These are phyloP conservation scores for Malacoctenus gilli DNA, from an alignment of 2,797 vertebrate species.

Conservation along the genomic window DNA sequence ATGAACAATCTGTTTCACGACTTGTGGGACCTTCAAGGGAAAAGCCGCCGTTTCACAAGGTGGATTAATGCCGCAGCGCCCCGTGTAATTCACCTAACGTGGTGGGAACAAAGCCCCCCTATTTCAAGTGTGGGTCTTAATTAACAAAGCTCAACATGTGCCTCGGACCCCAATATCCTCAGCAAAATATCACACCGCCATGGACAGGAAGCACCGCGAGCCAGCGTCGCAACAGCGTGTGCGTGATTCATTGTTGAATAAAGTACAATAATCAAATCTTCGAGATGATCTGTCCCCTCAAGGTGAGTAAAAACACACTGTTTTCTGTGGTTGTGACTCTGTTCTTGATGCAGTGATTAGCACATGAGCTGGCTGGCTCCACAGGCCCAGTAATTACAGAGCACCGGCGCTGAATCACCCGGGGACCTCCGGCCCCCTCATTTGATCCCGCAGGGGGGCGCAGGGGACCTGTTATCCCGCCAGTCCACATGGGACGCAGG, in stretches of 20 bases:
- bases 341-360: constrained; percentile 53
- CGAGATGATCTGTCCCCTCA: constrained; percentile 42
- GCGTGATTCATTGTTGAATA: too few species aligned
- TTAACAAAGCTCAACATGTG: constrained; percentile 63
- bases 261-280: too few species aligned
- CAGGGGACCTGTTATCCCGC: constrained; percentile 55
- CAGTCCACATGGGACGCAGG: constrained; percentile 41
- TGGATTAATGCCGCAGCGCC: constrained; percentile 61
- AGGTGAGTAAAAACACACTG: constrained; percentile 53
- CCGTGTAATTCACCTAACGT: constrained; percentile 54
- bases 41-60: constrained; percentile 41
- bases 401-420: constrained; percentile 65
- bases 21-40: constrained; percentile 13
- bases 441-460: constrained; percentile 54
- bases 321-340: constrained; percentile 51
- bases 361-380: constrained; percentile 50
- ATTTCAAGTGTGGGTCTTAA: constrained; percentile 72
- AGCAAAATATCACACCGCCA: constrained; percentile 41
- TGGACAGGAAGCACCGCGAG: constrained; percentile 47
- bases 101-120: constrained; percentile 63
- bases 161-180: constrained; percentile 57
- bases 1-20: constrained; percentile 9
- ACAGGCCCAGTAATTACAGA: constrained; percentile 67
- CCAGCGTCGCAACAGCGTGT: constrained; percentile 37
- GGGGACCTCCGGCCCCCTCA: constrained; percentile 56